These are phyloP conservation scores for Clarias laeviceps DNA, from an alignment of 2,797 vertebrate species.

Conservation along the genomic window DNA sequence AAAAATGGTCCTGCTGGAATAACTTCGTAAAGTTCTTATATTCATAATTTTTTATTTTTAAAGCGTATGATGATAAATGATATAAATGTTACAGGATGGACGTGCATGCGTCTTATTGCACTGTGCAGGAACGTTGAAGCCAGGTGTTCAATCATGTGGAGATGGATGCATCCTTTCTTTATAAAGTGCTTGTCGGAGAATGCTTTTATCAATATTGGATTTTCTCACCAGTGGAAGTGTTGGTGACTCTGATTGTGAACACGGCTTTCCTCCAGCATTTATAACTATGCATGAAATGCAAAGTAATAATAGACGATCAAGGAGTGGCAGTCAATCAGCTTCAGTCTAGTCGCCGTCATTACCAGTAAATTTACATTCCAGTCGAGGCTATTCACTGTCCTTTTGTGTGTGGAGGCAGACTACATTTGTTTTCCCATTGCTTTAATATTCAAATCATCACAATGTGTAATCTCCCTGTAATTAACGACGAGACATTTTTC, in stretches of 20 bases:
- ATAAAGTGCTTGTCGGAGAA: not conserved
- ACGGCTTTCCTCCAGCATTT: not conserved
- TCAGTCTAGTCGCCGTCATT: not conserved
- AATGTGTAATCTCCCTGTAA: not conserved
- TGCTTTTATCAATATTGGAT: not conserved
- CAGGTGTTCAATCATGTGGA: not conserved
- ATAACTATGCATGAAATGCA: not conserved
- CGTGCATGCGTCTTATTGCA: slow-evolving; percentile 61
- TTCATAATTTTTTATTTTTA: slow-evolving; percentile 58
- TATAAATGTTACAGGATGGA: slow-evolving; percentile 35
- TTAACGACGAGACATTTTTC: not conserved
- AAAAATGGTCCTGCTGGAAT: not conserved
- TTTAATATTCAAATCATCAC: slow-evolving; percentile 20
- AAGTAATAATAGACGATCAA: slow-evolving; percentile 21
- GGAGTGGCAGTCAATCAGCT: not conserved
- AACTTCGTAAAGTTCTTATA: not conserved
- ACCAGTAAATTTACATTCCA: slow-evolving; percentile 45
- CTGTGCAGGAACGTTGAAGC: slow-evolving; percentile 49
- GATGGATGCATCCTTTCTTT: not conserved
- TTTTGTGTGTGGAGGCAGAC: not conserved
- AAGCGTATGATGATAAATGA: slow-evolving; percentile 56
- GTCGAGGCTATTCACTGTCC: slow-evolving; percentile 31
- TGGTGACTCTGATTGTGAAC: not conserved
- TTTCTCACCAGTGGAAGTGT: not conserved
- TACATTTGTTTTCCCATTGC: slow-evolving; percentile 42